These are phyloP conservation scores for Eulacestoma nigropectus DNA, from an alignment of 2,113 vertebrate genomes.

Conservation along the genomic window DNA sequence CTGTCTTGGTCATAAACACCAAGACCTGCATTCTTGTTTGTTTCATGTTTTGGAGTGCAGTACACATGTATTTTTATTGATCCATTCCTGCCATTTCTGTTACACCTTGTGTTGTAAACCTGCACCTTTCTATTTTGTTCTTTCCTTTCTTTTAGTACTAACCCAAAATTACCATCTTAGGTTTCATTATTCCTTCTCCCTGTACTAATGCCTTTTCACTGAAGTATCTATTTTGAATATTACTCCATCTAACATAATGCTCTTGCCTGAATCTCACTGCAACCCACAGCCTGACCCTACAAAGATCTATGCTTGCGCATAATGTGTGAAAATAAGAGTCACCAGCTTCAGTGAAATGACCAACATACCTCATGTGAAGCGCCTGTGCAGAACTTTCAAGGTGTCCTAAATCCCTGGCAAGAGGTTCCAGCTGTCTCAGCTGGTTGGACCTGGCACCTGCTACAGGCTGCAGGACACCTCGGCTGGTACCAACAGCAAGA, in stretches of 20 bases:
- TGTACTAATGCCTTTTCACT: background rate
- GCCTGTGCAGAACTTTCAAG: background rate
- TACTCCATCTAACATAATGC: background rate
- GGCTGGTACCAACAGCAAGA: background rate
- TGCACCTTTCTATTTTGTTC: background rate
- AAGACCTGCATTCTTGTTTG: conserved; percentile 56
- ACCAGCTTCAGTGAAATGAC: background rate
- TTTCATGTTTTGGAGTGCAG: conserved; percentile 29
- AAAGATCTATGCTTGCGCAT: background rate
- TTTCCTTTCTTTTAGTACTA: background rate
- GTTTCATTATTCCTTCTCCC: background rate
- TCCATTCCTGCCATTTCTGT: background rate
- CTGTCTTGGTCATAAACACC: conserved; percentile 4
- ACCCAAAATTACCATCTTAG: background rate
- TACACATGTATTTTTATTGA: conserved; percentile 1
- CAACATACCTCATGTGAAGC: background rate
- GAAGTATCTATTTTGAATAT: background rate
- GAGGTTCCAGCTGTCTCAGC: background rate
- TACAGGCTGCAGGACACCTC: background rate
- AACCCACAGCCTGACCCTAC: background rate
- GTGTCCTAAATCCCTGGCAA: background rate
- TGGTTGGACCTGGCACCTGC: background rate
- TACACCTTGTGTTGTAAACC: background rate
- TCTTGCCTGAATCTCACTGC: background rate
- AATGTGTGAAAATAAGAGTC: background rate